These are phyloP conservation scores for Petrocephalus sullivani DNA, from an alignment of 2,797 vertebrate species.

Conservation along the genomic window DNA sequence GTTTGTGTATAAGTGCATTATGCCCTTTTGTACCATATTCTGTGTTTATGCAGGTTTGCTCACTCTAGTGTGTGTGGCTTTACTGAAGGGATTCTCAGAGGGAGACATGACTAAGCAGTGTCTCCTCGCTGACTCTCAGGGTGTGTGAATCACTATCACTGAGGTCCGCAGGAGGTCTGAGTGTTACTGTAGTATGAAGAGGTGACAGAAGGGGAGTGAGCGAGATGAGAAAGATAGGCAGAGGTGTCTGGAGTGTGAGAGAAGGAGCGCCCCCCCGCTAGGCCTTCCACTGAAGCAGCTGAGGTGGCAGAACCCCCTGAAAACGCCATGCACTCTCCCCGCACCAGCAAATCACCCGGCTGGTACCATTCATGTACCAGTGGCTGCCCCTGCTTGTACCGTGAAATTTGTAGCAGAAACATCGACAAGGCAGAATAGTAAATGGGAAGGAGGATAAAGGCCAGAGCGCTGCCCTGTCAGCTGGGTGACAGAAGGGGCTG, in stretches of 20 bases:
- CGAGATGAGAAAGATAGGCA: background rate
- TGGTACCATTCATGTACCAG: background rate
- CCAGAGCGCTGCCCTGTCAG: constrained; percentile 19
- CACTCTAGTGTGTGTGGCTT: background rate
- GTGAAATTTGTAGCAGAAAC: background rate
- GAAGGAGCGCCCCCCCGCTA: background rate
- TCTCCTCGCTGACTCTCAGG: no score
- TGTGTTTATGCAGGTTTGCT: background rate
- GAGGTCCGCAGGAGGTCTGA: background rate
- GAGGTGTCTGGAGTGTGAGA: background rate
- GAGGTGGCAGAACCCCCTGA: background rate
- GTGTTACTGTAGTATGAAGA: background rate
- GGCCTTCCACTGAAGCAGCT: background rate
- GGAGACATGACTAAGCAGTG: background rate
- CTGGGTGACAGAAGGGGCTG: constrained; percentile 29
- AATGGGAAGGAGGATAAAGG: constrained; percentile 13
- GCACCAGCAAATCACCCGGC: background rate
- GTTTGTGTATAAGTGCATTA: background rate
- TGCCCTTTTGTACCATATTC: background rate
- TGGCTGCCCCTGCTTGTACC: background rate
- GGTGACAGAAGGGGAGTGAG: background rate
- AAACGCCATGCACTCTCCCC: background rate
- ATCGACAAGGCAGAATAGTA: background rate
- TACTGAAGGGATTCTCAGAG: background rate
- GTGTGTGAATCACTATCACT: background rate